phyloP scores from a whole-genome alignment of 2,888 invertebrate species.

The Allolobophora icterica region DNA sequence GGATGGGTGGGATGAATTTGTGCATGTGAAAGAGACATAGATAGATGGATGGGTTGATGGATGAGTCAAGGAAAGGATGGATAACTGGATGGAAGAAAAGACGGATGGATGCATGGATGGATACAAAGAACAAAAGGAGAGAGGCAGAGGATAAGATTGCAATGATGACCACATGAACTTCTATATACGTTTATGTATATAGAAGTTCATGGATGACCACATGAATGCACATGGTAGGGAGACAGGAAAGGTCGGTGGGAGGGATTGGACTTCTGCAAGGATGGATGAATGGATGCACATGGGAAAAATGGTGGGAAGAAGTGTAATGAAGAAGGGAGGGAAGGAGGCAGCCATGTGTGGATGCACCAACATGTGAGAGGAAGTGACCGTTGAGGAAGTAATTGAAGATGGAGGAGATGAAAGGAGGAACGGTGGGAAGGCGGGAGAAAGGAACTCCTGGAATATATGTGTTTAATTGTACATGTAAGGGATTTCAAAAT shows the following conservation, averaged over 20 bases:
- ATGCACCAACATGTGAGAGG: neutral
- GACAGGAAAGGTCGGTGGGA: neutral
- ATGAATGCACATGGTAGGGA: neutral
- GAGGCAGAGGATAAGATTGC: too few relatives aligned
- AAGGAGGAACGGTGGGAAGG: too few relatives aligned
- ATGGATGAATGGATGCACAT: neutral
- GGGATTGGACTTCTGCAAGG: neutral
- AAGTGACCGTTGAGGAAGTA: neutral
- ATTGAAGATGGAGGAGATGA: neutral
- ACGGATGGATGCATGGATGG: too few relatives aligned
- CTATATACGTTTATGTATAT: too few relatives aligned
- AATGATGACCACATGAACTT: neutral
- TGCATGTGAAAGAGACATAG: too few relatives aligned
- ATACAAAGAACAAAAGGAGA: too few relatives aligned
- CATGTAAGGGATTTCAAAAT: neutral
- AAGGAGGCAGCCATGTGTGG: neutral
- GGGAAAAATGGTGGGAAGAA: neutral
- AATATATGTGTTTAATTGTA: neutral
- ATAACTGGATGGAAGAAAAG: neutral
- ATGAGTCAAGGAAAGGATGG: neutral
- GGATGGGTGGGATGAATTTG: neutral
- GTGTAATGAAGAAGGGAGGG: constrained; percentile 9
- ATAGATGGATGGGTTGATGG: neutral
- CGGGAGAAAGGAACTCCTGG: neutral
- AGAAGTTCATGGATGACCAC: too few relatives aligned